These are phyloP conservation scores for Drosophila ercepeae DNA, from an alignment of 1,140 invertebrate species.

Conservation along the genomic window DNA sequence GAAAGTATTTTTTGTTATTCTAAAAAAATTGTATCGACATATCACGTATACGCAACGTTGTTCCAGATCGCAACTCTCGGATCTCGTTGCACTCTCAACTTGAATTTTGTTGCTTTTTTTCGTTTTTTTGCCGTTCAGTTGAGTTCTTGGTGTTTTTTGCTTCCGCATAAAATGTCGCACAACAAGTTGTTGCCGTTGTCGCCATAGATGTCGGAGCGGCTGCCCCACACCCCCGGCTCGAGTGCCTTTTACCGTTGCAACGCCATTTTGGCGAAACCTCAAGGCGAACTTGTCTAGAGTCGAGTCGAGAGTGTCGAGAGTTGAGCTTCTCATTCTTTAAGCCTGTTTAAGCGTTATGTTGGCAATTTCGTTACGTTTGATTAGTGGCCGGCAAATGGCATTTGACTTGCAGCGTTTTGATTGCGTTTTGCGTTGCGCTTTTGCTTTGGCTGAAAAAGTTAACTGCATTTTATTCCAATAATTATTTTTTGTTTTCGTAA, in stretches of 20 bases:
- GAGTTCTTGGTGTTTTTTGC: conserved; percentile 46
- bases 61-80: conserved; percentile 2
- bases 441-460: too few species aligned
- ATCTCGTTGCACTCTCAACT: conserved; percentile 17
- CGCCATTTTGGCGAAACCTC: conserved; percentile 77
- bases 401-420: conserved; percentile 71
- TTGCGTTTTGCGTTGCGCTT: conserved; percentile 53
- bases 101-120: too few species aligned
- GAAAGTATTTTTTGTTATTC: conserved; percentile 11
- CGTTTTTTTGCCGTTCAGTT: too few species aligned
- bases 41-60: conserved; percentile 72
- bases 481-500: conserved; percentile 51
- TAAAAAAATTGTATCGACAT: conserved; percentile 33
- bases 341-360: conserved; percentile 77
- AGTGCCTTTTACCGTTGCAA: conserved; percentile 66
- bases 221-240: conserved; percentile 1
- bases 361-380: conserved; percentile 78
- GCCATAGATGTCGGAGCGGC: conserved; percentile 34
- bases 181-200: conserved; percentile 58
- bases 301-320: conserved; percentile 1
- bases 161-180: conserved; percentile 67
- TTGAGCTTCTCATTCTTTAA: conserved; percentile 48
- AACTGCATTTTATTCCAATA: conserved; percentile 60
- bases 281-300: conserved; percentile 75
- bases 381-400: conserved; percentile 80